Evolutionary conservation across 2,888 invertebrate species (phyloP).

Genomic region (Drosophila barbarae): DNA sequence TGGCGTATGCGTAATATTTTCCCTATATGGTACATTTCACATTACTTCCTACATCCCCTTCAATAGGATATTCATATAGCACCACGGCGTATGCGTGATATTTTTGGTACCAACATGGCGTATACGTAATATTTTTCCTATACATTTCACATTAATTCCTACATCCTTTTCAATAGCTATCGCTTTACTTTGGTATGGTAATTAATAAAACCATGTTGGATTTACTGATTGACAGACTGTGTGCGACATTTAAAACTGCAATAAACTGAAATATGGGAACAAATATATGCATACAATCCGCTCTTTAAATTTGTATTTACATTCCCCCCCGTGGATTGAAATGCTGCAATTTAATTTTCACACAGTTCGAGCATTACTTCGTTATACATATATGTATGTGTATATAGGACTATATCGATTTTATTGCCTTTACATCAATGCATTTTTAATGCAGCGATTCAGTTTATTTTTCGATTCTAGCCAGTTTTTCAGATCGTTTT

Average conservation of each 20-base stretch:
- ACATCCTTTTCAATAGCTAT: not conserved
- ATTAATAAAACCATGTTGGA: not conserved
- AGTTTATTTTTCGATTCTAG: constrained; percentile 1
- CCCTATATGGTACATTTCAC: too few species aligned
- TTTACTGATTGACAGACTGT: constrained; percentile 4
- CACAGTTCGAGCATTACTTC: constrained; percentile 19
- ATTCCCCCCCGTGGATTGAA: constrained; percentile 23
- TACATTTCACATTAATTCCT: not conserved
- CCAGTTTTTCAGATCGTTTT: constrained; percentile 17
- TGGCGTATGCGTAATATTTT: too few species aligned
- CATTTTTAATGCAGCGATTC: constrained; percentile 39
- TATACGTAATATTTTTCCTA: not conserved
- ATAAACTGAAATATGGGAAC: not conserved
- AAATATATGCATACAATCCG: constrained; percentile 1
- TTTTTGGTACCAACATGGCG: too few species aligned
- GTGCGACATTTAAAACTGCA: constrained; percentile 8
- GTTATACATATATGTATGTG: constrained; percentile 6
- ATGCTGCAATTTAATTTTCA: constrained; percentile 29
- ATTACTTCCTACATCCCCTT: too few species aligned
- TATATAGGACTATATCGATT: constrained; percentile 24
- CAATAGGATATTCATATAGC: too few species aligned
- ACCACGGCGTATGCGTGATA: too few species aligned
- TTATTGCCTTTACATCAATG: constrained; percentile 32
- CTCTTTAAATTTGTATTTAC: constrained; percentile 26
- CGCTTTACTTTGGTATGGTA: not conserved